Conservation (phyloP, 2,113 vertebrate genomes). For the Scolopax mira region DNA sequence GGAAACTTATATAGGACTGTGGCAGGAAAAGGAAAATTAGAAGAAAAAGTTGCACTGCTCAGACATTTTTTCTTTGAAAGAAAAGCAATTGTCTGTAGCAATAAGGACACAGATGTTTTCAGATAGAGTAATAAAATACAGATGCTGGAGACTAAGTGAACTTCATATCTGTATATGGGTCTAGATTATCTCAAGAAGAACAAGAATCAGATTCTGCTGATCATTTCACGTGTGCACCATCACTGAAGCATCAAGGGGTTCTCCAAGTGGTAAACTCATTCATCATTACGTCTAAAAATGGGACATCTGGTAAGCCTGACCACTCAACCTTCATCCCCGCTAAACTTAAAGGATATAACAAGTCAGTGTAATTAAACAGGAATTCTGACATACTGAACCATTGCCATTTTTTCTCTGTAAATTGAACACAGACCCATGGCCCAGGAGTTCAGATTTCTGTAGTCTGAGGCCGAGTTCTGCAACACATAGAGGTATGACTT, state of each 20-base stretch:
- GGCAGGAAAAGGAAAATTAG: neutral
- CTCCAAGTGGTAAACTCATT: neutral
- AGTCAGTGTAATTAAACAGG: neutral
- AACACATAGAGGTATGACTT: neutral
- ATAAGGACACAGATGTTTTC: neutral
- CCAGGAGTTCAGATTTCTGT: neutral
- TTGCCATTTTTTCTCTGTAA: neutral
- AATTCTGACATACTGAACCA: neutral
- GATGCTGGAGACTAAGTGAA: neutral
- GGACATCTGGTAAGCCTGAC: neutral
- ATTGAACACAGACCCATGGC: neutral
- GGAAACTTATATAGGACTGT: neutral
- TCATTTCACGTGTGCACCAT: neutral
- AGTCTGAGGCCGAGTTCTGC: neutral
- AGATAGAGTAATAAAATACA: neutral
- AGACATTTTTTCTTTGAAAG: neutral
- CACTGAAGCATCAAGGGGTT: neutral
- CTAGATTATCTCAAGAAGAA: neutral
- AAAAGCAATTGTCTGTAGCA: neutral
- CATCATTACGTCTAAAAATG: neutral
- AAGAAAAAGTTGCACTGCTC: neutral
- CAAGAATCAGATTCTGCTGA: neutral
- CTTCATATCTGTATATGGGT: neutral
- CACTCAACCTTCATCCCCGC: neutral
- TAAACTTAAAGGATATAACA: neutral